Evolutionary conservation across 2,113 vertebrate genomes (phyloP).

Genomic region (Centropus unirufus): DNA sequence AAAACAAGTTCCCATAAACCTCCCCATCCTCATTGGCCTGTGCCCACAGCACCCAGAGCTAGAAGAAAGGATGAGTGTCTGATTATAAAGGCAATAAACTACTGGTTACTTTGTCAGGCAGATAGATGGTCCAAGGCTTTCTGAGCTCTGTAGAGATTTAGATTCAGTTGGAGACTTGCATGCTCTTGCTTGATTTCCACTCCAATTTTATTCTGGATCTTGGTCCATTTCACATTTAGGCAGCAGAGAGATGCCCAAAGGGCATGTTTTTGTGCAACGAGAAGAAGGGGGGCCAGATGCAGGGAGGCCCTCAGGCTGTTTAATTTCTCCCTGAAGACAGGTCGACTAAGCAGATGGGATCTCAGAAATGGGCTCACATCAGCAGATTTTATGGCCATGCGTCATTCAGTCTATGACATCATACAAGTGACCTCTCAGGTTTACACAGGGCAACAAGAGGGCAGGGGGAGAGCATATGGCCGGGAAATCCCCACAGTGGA

Average conservation of each 20-base stretch:
- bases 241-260: not conserved
- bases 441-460: not conserved
- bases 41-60: not conserved
- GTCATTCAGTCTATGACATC: not conserved
- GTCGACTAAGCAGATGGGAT: not conserved
- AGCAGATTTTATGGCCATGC: not conserved
- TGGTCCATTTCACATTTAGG: not conserved
- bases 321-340: not conserved
- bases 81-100: not conserved
- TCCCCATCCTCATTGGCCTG: not conserved
- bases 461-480: rapidly evolving
- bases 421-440: not conserved
- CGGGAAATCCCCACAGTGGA: not conserved
- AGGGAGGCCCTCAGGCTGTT: not conserved
- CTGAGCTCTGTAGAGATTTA: not conserved
- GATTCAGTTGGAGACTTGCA: not conserved
- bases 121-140: not conserved
- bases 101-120: not conserved
- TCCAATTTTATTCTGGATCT: not conserved
- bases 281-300: not conserved
- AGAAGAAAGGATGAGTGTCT: not conserved
- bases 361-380: not conserved
- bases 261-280: not conserved
- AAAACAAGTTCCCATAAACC: not conserved
- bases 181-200: not conserved